Conservation (phyloP, 1,140 invertebrate species). For the Hyphantria cunea region DNA sequence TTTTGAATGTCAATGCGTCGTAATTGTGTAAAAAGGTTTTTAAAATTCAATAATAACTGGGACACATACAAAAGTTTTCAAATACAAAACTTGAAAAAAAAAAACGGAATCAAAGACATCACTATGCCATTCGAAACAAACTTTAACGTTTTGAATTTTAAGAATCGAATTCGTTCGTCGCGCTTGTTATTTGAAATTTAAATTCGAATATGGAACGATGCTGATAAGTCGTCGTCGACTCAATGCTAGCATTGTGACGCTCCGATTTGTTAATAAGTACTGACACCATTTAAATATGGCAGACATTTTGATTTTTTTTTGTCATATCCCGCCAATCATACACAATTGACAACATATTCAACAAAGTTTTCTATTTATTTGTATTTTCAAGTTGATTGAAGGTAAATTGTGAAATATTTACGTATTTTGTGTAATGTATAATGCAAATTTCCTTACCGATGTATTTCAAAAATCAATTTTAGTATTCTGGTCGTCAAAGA, state of each 20-base stretch:
- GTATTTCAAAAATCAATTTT: too few species aligned
- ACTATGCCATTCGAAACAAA: too few species aligned
- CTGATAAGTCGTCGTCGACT: conserved; percentile 10
- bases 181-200: conserved; percentile 23
- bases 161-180: conserved; percentile 15
- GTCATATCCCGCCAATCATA: too few species aligned
- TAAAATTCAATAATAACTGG: conserved; percentile 20
- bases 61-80: conserved; percentile 10
- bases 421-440: too few species aligned
- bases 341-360: too few species aligned
- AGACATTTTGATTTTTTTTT: not conserved
- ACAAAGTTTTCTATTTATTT: too few species aligned
- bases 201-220: conserved; percentile 23
- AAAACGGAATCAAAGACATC: too few species aligned
- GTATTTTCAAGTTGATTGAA: too few species aligned
- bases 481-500: too few species aligned
- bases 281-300: conserved; percentile 4
- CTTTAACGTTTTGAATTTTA: not conserved
- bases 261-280: conserved; percentile 5
- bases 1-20: not conserved
- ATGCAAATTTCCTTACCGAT: too few species aligned
- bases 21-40: not conserved
- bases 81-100: conserved; percentile 14
- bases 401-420: too few species aligned
- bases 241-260: conserved; percentile 12